Evolutionary conservation across 2,888 invertebrate genomes (phyloP), one percentile per base, ranked within the genome.

Genomic region (Machimus atricapillus): DNA sequence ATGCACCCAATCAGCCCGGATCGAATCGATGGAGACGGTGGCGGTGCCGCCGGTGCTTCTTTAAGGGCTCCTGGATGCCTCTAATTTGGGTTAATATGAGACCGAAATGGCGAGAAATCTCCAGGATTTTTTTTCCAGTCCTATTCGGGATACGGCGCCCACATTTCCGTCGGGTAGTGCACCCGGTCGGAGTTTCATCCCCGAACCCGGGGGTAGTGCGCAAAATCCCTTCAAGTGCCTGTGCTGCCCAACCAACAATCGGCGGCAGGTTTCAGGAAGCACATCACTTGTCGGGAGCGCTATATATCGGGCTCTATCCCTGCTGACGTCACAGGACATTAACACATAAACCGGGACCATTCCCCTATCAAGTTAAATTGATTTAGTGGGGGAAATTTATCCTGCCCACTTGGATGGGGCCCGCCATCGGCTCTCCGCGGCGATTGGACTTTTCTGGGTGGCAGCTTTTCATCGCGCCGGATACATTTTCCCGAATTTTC

Each of bases 301-400:
- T 83, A 83, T 83, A 83, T 73, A 83, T 83, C 66, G 83, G 83
- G 66, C 83, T 83, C 58, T 83, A 83, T 83, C 83, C 73, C 34
- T 81, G n/a, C 76, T 74, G 85, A 76, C 76, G 85, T 85, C 76
- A 85, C 74, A 85, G 85, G 85, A 43, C 85, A 85, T 85, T 85
- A 85, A 52, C 77, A 82, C 82, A 83, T 77, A 86, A 76, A 83
- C 83, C 23, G 73, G 78, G 27, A 78, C 27, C 83, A 77, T 83
- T 85, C 85, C 78, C 79, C 74, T 46, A 79, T 46, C 31, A 46
- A 73, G 19, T 76, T 43, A 56, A 78, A 87, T 74, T 76, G 58
- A 86, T 78, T 78, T 86, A 88, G 86, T 88, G 88, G 88, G 86
- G 87, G 85, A 87, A 85, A 87, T 87, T 88, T 87, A 88, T 88